Conservation (phyloP, 2,888 invertebrate genomes). For the Orchesella flavescens region DNA sequence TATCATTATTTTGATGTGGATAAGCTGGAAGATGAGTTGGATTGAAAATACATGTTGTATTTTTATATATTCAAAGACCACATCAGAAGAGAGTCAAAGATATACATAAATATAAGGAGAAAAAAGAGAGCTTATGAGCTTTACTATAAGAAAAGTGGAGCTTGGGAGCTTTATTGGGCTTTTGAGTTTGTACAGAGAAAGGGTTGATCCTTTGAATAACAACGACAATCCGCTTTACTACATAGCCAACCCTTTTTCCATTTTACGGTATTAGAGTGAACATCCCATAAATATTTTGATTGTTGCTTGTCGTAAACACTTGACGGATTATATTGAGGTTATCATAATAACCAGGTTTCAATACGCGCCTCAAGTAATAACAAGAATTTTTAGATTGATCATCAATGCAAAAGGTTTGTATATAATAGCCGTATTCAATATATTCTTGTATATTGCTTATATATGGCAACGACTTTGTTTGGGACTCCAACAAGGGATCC, state of each 20-base stretch:
- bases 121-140: background rate
- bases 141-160: constrained; percentile 1
- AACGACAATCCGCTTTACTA: constrained; percentile 42
- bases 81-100: background rate
- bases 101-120: background rate
- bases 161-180: constrained; percentile 14
- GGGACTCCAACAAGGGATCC: no score
- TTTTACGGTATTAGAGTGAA: constrained; percentile 34
- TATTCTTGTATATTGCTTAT: no score
- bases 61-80: background rate
- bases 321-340: constrained; percentile 63
- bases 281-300: constrained; percentile 70
- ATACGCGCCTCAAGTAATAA: background rate
- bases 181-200: constrained; percentile 29
- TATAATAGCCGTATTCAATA: no score
- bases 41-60: constrained; percentile 1
- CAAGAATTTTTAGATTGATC: no score
- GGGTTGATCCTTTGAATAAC: constrained; percentile 52
- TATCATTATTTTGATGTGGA: constrained; percentile 14
- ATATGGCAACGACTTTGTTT: no score
- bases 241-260: constrained; percentile 22
- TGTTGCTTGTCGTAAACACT: constrained; percentile 69
- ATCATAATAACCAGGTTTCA: constrained; percentile 46
- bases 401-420: no score
- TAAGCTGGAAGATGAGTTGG: constrained; percentile 3